Conservation (phyloP, 2,113 vertebrate genomes). For the Chaenogobius annularis region DNA sequence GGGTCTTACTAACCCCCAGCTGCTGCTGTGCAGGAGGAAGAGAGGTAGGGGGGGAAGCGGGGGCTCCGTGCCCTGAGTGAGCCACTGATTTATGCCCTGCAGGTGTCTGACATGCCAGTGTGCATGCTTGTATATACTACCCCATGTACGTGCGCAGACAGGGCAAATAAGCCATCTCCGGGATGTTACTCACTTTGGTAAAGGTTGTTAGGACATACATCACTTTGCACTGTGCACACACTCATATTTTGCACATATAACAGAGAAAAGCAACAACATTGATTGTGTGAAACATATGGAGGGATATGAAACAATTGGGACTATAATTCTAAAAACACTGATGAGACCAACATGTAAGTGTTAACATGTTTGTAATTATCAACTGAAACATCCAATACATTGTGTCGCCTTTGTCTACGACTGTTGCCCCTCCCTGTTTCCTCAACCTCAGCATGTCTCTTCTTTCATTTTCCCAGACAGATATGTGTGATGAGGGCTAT, state of each 20-base stretch:
- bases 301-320: too few relatives aligned
- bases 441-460: constrained; percentile 18
- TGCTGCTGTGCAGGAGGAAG: constrained; percentile 44
- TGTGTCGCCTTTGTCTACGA: neutral
- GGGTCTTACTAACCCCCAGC: constrained; percentile 50
- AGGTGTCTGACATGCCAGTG: constrained; percentile 62
- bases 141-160: constrained; percentile 34
- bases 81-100: constrained; percentile 68
- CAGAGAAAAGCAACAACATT: too few relatives aligned
- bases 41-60: constrained; percentile 2
- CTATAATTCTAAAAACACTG: neutral
- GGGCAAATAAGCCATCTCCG: constrained; percentile 41
- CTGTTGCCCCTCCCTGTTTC: neutral
- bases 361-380: neutral
- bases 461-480: constrained; percentile 42
- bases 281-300: too few relatives aligned
- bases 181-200: constrained; percentile 28
- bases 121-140: constrained; percentile 30
- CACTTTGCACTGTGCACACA: constrained; percentile 24
- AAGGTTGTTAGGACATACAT: constrained; percentile 34
- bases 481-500: constrained; percentile 31
- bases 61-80: constrained; percentile 28
- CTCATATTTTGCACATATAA: neutral
- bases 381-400: neutral
- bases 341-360: neutral